These are phyloP conservation scores for Bombylius major DNA, from an alignment of 2,888 invertebrate species.

Conservation along the genomic window DNA sequence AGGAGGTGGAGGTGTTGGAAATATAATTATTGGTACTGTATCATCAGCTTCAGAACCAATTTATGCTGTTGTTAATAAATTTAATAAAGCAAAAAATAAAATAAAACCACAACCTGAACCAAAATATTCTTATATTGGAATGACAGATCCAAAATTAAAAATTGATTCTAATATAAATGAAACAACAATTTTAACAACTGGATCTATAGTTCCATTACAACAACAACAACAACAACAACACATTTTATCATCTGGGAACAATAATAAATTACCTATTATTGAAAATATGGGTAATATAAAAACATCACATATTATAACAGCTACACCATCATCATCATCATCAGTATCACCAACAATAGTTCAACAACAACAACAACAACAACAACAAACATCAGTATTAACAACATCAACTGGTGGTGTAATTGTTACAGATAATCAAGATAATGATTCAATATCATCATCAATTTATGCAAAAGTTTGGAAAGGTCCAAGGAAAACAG, in stretches of 20 bases:
- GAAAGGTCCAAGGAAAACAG: conserved; percentile 36
- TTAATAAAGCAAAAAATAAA: conserved; percentile 36
- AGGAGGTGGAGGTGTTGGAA: too few relatives aligned
- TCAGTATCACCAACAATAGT: background rate
- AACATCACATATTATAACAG: conserved; percentile 12
- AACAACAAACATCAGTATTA: conserved; percentile 3
- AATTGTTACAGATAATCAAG: conserved; percentile 15
- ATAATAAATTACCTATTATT: conserved; percentile 8
- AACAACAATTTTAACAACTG: too few relatives aligned
- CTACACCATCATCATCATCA: background rate
- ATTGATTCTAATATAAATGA: conserved; percentile 1
- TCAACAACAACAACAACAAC: background rate
- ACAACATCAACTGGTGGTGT: conserved; percentile 2
- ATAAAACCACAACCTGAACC: conserved; percentile 19
- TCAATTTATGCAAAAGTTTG: conserved; percentile 36
- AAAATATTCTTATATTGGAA: conserved; percentile 26
- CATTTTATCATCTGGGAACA: background rate
- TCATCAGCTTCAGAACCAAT: conserved; percentile 23
- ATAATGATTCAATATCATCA: conserved; percentile 26
- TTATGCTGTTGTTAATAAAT: conserved; percentile 37
- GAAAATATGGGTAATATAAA: conserved; percentile 18
- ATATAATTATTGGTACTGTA: background rate
- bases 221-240: too few relatives aligned
- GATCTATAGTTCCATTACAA: background rate
- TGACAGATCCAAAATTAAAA: conserved; percentile 21